Evolutionary conservation across 2,888 invertebrate genomes (phyloP).

Genomic region (Meiosimyza platycephala): DNA sequence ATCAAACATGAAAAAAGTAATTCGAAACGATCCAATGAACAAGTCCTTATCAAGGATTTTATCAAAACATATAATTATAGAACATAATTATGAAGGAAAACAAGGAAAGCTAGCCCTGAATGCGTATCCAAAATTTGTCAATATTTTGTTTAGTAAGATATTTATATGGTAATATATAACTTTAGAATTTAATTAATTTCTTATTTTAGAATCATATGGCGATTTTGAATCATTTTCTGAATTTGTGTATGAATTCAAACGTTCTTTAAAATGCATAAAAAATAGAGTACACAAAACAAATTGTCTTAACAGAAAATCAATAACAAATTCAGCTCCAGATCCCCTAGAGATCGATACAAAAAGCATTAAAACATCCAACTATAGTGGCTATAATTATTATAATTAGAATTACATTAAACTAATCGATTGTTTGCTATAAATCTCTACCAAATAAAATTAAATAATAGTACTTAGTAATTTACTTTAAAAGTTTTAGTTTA

Average conservation of each 20-base stretch:
- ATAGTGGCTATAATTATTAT: too few species aligned
- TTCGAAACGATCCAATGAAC: constrained; percentile 12
- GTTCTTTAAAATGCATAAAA: constrained; percentile 27
- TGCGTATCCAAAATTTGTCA: constrained; percentile 25
- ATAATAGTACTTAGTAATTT: too few species aligned
- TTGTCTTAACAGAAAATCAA: constrained; percentile 21
- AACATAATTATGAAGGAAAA: constrained; percentile 26
- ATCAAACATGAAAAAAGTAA: constrained; percentile 5
- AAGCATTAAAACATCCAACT: neutral
- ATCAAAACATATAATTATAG: constrained; percentile 24
- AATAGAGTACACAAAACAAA: constrained; percentile 28
- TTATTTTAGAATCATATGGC: constrained; percentile 6
- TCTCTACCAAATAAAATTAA: too few species aligned
- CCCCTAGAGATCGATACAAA: constrained; percentile 21
- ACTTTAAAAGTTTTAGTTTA: too few species aligned
- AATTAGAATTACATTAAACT: too few species aligned
- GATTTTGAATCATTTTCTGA: constrained; percentile 28
- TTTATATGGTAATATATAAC: too few species aligned
- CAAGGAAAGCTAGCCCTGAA: constrained; percentile 19
- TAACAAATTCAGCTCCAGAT: constrained; percentile 2
- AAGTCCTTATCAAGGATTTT: constrained; percentile 23
- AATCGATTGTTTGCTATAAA: too few species aligned
- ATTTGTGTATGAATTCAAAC: constrained; percentile 25
- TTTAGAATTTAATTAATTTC: too few species aligned
- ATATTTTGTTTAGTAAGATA: constrained; percentile 14